These are phyloP conservation scores for Sialis lutaria DNA, from an alignment of 2,888 invertebrate species.

Conservation along the genomic window DNA sequence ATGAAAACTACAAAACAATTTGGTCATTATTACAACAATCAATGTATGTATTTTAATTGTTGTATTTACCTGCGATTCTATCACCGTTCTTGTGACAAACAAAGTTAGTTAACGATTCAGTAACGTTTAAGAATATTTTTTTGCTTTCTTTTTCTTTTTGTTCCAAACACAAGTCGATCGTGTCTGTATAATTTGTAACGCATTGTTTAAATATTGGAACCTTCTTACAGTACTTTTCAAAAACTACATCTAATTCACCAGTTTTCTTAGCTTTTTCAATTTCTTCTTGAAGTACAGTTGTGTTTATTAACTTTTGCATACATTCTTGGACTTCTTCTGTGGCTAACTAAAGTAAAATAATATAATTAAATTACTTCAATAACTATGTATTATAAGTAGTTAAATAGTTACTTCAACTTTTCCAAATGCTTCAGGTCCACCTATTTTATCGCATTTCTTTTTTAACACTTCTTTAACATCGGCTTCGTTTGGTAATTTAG, in stretches of 20 bases:
- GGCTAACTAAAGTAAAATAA: constrained; percentile 24
- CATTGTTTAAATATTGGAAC: constrained; percentile 40
- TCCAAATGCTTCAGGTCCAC: constrained; percentile 34
- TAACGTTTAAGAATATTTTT: constrained; percentile 43
- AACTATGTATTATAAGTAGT: not conserved
- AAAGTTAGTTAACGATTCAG: constrained; percentile 52
- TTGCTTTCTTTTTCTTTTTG: constrained; percentile 40
- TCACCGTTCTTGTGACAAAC: constrained; percentile 68
- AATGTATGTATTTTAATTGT: not conserved
- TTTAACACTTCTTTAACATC: constrained; percentile 35
- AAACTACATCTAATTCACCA: constrained; percentile 30
- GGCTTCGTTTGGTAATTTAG: no score
- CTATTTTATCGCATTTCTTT: constrained; percentile 47
- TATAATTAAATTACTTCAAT: not conserved
- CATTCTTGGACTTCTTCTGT: constrained; percentile 32
- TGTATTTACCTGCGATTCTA: constrained; percentile 53
- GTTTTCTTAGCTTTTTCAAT: constrained; percentile 50
- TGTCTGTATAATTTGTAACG: constrained; percentile 34
- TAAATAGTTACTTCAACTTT: constrained; percentile 27
- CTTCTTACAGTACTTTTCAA: constrained; percentile 47
- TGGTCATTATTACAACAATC: not conserved
- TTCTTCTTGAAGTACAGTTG: constrained; percentile 38
- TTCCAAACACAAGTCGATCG: constrained; percentile 44
- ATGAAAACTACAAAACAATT: constrained; percentile 42
- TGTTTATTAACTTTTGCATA: constrained; percentile 37